Base-by-base conservation (phyloP, 2,113 vertebrate genomes). In the Penelope pileata region DNA sequence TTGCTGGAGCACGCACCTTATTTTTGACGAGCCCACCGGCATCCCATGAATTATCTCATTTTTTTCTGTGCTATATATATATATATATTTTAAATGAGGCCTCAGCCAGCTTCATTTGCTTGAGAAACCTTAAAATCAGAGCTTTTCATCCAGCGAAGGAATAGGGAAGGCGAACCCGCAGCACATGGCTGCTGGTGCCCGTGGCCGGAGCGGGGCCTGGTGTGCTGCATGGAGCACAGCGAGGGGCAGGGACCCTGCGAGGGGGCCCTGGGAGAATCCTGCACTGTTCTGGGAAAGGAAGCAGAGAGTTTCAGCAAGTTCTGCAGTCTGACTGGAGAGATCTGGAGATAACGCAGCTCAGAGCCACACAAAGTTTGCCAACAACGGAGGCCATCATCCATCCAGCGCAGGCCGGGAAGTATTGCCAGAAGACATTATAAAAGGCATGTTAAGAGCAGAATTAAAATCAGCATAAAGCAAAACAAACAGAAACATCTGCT, bases 401-500 rank as follows among this genome's bases (percentile, higher is more conserved):
- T 8, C 34, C 91, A 24, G 45, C 0, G 8, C 59, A 30, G 88
- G 86, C 83, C 94, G 88, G 9, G 64, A 90, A 84, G 75, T 26
- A 26, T 38, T 92, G 92, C 92, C 92, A 94, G 91, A 38, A 95
- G 84, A 92, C 63, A 53, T 85, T 67, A 14, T 87, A 94, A 94
- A 95, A 95, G 87, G 91, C 84, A 79, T 79, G 40, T 94, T 77
- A 94, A 87, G 82, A 91, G 87, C n/a, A 85, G 82, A 94, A 89
- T 74, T 91, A 92, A 94, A 94, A 82, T 27, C 58, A 94, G 77
- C 84, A 62, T 7, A 36, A 92, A 94, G 1, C 84, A 91, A 95
- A 95, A 69, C 95, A 80, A 91, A 88, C 63, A 91, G 78, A 74
- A 95, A 85, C 95, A 92, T 91, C 90, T 95, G 93, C 91, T 56